Conservation (phyloP, 2,113 vertebrate species). For the Rhizomys pruinosus region DNA sequence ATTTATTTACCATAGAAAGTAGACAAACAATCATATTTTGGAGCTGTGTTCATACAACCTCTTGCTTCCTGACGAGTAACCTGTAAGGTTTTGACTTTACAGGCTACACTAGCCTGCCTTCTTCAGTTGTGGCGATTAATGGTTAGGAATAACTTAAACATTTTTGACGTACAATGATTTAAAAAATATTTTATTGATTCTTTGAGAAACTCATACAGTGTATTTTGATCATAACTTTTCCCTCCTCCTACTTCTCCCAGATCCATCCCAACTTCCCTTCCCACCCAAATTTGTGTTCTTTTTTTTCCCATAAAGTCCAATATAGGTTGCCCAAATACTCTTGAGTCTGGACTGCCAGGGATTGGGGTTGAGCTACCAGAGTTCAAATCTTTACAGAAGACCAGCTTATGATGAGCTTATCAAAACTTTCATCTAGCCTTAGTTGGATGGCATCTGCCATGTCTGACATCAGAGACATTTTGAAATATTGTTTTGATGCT, state of each 20-base stretch:
- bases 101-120: neutral
- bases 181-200: too few species aligned
- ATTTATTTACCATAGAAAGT: neutral
- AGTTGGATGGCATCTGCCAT: neutral
- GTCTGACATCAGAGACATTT: neutral
- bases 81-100: too few species aligned
- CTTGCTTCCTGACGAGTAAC: neutral
- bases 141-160: neutral
- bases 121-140: neutral
- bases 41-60: neutral
- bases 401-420: neutral
- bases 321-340: too few species aligned
- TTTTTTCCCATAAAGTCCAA: too few species aligned
- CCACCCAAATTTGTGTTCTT: too few species aligned
- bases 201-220: too few species aligned
- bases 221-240: too few species aligned
- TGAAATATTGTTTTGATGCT: neutral
- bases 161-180: neutral
- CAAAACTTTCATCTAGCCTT: neutral
- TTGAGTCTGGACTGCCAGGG: too few species aligned
- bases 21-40: neutral
- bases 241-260: too few species aligned
- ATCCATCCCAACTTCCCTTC: too few species aligned
- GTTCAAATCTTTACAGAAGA: too few species aligned
- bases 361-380: too few species aligned